phyloP scores from a whole-genome alignment of 1,140 invertebrate genomes.

The Pentalonia nigronervosa region DNA sequence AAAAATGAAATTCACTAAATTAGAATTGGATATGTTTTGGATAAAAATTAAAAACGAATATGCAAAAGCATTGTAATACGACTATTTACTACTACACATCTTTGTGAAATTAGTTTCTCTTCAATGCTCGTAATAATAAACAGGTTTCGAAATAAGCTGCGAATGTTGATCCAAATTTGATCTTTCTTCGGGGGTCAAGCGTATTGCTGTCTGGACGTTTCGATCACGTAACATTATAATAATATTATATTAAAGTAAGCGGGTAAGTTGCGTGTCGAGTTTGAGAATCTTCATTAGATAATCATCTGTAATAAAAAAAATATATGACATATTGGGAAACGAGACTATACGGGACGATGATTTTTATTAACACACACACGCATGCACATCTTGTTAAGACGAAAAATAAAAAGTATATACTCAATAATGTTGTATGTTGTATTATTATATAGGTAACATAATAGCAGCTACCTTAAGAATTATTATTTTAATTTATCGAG shows the following conservation, averaged over 20 bases:
- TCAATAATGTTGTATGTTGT: neutral
- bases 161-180: neutral
- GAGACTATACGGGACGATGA: neutral
- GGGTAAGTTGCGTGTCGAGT: neutral
- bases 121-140: no score
- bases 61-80: no score
- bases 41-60: no score
- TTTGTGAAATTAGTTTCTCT: no score
- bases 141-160: no score
- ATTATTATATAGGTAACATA: neutral
- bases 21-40: no score
- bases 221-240: conserved; percentile 44
- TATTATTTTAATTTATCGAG: neutral
- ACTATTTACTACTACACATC: no score
- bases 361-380: neutral
- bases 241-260: conserved; percentile 22
- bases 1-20: no score
- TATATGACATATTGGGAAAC: neutral
- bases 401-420: neutral
- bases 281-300: conserved; percentile 26
- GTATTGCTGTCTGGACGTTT: neutral
- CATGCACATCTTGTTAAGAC: neutral
- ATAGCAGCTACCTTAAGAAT: no score
- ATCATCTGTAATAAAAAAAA: conserved; percentile 9
- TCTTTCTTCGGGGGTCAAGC: neutral